Evolutionary conservation across 2,888 invertebrate species (phyloP).

Genomic region (Endotricha flammealis): DNA sequence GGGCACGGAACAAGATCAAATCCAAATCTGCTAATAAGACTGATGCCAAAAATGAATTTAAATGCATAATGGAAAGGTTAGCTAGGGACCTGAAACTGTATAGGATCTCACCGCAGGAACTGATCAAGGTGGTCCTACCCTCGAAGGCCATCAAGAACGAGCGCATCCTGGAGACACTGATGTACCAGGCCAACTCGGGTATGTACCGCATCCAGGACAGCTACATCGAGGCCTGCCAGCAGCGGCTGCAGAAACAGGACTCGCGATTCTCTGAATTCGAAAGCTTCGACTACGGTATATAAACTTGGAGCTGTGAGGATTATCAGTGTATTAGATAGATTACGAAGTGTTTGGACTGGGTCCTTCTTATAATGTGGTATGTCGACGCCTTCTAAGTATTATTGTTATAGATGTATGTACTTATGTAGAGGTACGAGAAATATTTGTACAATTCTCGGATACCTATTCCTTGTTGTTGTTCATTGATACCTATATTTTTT

Average conservation of each 20-base stretch:
- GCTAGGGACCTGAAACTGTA: conserved; percentile 93
- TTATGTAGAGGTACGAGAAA: conserved; percentile 72
- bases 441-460: conserved; percentile 74
- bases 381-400: conserved; percentile 76
- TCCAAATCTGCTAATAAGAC: conserved; percentile 86
- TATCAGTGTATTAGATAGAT: conserved; percentile 75
- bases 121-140: conserved; percentile 94
- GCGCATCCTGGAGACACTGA: conserved; percentile 92
- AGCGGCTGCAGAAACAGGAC: conserved; percentile 91
- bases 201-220: conserved; percentile 95
- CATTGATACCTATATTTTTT: conserved; percentile 76
- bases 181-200: conserved; percentile 95
- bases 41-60: conserved; percentile 92
- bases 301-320: conserved; percentile 73
- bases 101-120: conserved; percentile 93
- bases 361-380: conserved; percentile 66
- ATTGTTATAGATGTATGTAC: conserved; percentile 76
- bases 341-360: conserved; percentile 56
- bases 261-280: conserved; percentile 90
- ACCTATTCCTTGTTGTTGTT: conserved; percentile 76
- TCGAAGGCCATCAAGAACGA: conserved; percentile 96
- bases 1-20: conserved; percentile 92
- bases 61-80: conserved; percentile 94
- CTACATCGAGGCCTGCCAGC: conserved; percentile 91
- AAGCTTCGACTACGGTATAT: conserved; percentile 86